phyloP scores from a whole-genome alignment of 2,888 invertebrate species.

The Boloria euphrosyne region DNA sequence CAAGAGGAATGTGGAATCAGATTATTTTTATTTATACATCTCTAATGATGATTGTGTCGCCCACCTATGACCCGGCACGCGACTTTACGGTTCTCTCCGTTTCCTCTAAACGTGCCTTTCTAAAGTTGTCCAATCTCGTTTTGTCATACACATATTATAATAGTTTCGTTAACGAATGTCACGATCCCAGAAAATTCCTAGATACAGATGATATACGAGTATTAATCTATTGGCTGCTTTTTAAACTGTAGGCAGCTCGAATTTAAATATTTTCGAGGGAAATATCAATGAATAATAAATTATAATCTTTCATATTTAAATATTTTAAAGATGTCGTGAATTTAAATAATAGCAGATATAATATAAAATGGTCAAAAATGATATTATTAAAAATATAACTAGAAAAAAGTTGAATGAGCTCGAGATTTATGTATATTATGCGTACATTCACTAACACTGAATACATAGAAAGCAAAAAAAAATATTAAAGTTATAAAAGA shows the following conservation, averaged over 20 bases:
- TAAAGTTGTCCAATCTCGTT: slow-evolving; percentile 28
- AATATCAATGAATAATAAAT: slow-evolving; percentile 7
- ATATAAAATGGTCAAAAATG: too few species aligned
- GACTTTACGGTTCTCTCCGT: slow-evolving; percentile 31
- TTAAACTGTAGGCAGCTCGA: slow-evolving; percentile 9
- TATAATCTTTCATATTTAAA: background rate
- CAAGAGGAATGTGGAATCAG: slow-evolving; percentile 33
- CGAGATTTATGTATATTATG: too few species aligned
- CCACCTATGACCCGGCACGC: slow-evolving; percentile 51
- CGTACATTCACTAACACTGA: too few species aligned
- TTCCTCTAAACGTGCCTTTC: slow-evolving; percentile 35
- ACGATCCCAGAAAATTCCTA: background rate
- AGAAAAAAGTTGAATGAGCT: too few species aligned
- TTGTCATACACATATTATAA: background rate
- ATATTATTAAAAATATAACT: too few species aligned
- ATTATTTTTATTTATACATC: slow-evolving; percentile 34
- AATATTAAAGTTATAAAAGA: too few species aligned
- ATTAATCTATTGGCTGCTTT: background rate
- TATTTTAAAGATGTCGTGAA: background rate
- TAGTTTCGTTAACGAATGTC: background rate
- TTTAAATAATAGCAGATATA: slow-evolving; percentile 8
- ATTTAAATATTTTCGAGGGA: slow-evolving; percentile 6
- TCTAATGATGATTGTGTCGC: slow-evolving; percentile 40
- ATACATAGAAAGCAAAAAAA: too few species aligned
- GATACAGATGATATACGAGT: background rate